Evolutionary conservation across 2,888 invertebrate genomes (phyloP).

Genomic region (Marasmarcha lunaedactyla): DNA sequence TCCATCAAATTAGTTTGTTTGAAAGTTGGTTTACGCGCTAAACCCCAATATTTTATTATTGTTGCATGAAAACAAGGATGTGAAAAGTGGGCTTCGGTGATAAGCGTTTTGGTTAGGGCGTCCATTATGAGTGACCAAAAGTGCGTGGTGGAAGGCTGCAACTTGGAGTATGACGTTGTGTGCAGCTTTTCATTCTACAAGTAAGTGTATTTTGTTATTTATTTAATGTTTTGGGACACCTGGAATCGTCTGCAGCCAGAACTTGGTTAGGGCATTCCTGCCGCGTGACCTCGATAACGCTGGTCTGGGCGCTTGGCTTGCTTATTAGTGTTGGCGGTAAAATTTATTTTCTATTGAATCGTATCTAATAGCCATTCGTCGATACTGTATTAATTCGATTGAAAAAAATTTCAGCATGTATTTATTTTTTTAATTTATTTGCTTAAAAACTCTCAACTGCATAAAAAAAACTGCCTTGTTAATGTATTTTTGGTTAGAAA

Average conservation of each 20-base stretch:
- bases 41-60: conserved; percentile 49
- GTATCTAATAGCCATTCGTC: too few relatives aligned
- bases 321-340: neutral
- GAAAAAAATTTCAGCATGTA: too few relatives aligned
- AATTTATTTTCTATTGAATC: neutral
- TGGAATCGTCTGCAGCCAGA: neutral
- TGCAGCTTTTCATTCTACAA: conserved; percentile 68
- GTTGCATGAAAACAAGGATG: conserved; percentile 41
- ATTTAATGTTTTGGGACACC: conserved; percentile 6
- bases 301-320: neutral
- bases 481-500: too few relatives aligned
- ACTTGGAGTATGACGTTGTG: conserved; percentile 62
- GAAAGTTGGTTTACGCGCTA: conserved; percentile 66
- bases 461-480: too few relatives aligned
- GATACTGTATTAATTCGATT: too few relatives aligned
- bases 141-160: conserved; percentile 64
- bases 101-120: conserved; percentile 34
- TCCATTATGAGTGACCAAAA: conserved; percentile 53
- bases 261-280: neutral
- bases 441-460: too few relatives aligned
- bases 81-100: conserved; percentile 47
- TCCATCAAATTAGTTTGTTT: conserved; percentile 69
- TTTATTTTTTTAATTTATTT: too few relatives aligned
- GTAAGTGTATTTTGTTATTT: conserved; percentile 42
- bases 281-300: neutral